Conservation (phyloP, 1,140 invertebrate genomes). For the Gonioctena quinquepunctata region DNA sequence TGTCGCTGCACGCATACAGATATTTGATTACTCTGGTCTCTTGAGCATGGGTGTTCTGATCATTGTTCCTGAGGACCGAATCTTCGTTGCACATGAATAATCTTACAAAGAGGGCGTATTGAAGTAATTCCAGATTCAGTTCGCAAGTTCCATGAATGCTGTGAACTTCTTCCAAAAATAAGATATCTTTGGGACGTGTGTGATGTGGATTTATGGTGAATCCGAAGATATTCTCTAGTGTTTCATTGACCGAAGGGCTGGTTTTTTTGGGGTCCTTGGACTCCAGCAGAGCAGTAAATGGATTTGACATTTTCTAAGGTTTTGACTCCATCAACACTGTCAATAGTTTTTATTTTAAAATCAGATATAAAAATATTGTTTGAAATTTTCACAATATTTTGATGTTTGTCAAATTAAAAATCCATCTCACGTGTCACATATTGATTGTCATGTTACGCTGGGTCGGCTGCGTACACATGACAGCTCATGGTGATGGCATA, state of each 20-base stretch:
- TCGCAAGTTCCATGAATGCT: constrained; percentile 57
- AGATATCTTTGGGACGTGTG: constrained; percentile 54
- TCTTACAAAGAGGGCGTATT: constrained; percentile 80
- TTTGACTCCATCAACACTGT: not conserved
- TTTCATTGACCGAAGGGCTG: constrained; percentile 50
- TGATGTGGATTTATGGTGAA: constrained; percentile 65
- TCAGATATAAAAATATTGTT: too few species aligned
- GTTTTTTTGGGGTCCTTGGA: constrained; percentile 17
- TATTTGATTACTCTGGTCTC: constrained; percentile 48
- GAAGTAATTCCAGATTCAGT: constrained; percentile 67
- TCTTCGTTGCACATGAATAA: constrained; percentile 62
- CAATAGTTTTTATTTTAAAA: too few species aligned
- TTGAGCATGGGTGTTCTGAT: constrained; percentile 20
- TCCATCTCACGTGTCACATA: too few species aligned
- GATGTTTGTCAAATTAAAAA: too few species aligned
- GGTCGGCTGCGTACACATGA: too few species aligned
- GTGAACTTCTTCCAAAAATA: constrained; percentile 64
- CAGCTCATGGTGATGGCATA: too few species aligned
- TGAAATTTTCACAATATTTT: too few species aligned
- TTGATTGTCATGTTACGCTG: too few species aligned
- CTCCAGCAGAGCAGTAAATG: constrained; percentile 50
- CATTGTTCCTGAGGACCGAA: constrained; percentile 10
- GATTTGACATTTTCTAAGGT: constrained; percentile 45
- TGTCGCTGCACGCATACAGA: constrained; percentile 43
- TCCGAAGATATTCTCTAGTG: constrained; percentile 69